Conservation (phyloP, 2,797 vertebrate species). For the Ambastaia sidthimunki region DNA sequence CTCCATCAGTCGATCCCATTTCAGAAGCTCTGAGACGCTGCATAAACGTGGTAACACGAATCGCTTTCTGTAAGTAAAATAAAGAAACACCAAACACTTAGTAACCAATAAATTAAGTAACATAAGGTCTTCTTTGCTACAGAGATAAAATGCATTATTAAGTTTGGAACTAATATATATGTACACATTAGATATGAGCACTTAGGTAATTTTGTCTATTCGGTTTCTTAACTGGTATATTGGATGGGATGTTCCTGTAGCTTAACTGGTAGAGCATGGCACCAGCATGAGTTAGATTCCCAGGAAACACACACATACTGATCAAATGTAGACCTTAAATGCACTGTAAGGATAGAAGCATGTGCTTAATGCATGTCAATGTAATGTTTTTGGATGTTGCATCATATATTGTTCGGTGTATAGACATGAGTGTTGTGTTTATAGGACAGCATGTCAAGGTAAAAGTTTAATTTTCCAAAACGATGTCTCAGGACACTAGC, state of each 20-base stretch:
- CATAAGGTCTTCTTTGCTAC: constrained; percentile 63
- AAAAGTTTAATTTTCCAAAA: background rate
- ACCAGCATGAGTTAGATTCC: background rate
- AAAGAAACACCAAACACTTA: constrained; percentile 24
- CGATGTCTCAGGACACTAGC: background rate
- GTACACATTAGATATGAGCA: background rate
- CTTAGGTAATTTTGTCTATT: no score
- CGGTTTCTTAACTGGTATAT: background rate
- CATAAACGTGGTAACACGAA: constrained; percentile 89
- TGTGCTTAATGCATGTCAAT: background rate
- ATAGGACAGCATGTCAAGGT: background rate
- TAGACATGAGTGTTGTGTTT: background rate
- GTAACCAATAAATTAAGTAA: constrained; percentile 43
- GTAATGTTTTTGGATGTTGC: background rate
- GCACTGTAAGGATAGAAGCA: background rate
- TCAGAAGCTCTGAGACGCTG: constrained; percentile 84
- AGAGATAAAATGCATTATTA: constrained; percentile 67
- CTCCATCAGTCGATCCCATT: constrained; percentile 67
- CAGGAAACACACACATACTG: background rate
- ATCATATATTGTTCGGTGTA: background rate
- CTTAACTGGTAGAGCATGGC: background rate
- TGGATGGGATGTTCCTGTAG: background rate
- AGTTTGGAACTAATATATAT: constrained; percentile 48
- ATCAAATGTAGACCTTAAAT: background rate
- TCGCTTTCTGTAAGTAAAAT: constrained; percentile 83